phyloP scores from a whole-genome alignment of 2,797 vertebrate genomes.

The Euthynnus affinis region DNA sequence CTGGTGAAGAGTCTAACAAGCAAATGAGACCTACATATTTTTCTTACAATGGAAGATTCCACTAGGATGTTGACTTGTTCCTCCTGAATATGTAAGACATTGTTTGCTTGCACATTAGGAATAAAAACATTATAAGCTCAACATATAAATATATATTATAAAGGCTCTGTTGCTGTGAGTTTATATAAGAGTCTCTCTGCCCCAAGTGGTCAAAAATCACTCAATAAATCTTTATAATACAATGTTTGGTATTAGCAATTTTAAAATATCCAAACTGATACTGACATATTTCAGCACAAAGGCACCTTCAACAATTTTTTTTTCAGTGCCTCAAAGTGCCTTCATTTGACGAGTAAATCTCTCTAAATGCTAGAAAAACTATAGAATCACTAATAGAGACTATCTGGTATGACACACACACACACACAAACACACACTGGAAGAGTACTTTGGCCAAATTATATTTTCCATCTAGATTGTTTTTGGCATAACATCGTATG shows the following conservation, averaged over 20 bases:
- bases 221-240: neutral
- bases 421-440: neutral
- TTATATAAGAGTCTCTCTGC: neutral
- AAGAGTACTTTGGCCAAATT: neutral
- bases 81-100: neutral
- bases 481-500: conserved; percentile 12
- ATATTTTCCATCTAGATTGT: neutral
- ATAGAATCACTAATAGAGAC: neutral
- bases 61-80: neutral
- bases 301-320: neutral
- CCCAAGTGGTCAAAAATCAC: neutral
- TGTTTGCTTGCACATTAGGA: neutral
- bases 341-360: neutral
- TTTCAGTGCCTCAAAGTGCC: neutral
- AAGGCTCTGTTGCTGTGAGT: neutral
- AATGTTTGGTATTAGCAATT: neutral
- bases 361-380: neutral
- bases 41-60: neutral
- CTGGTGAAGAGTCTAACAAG: neutral
- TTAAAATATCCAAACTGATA: neutral
- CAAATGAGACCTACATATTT: neutral
- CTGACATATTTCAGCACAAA: neutral
- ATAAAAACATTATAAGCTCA: neutral
- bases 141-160: neutral
- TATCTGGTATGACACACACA: neutral